Evolutionary conservation across 2,888 invertebrate species (phyloP).

Genomic region (Galerucella pusilla): DNA sequence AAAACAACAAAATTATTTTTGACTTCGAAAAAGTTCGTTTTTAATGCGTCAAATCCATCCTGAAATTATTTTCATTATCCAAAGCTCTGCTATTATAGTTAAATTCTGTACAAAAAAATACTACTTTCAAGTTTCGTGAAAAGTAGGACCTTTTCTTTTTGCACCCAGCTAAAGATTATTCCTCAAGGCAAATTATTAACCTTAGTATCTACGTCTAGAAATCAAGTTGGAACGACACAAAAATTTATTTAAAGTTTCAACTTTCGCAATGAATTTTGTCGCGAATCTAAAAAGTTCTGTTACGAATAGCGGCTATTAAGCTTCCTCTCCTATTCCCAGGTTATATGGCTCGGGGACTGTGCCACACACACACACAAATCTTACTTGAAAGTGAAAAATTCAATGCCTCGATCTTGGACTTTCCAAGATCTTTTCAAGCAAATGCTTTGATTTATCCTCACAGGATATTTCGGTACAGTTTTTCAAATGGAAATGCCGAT

Average conservation of each 20-base stretch:
- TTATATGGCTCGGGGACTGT: conserved; percentile 27
- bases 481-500: background rate
- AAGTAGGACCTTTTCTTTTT: conserved; percentile 1
- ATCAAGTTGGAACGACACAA: conserved; percentile 11
- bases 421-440: conserved; percentile 32
- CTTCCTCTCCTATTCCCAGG: conserved; percentile 28
- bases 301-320: conserved; percentile 32
- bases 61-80: too few relatives aligned
- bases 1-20: too few relatives aligned
- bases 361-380: conserved; percentile 25
- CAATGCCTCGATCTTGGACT: conserved; percentile 29
- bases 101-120: background rate
- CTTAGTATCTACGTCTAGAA: conserved; percentile 1
- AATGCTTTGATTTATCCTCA: conserved; percentile 32
- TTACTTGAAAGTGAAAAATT: conserved; percentile 35
- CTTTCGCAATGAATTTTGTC: conserved; percentile 28
- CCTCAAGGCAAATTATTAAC: background rate
- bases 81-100: too few relatives aligned
- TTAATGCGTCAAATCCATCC: too few relatives aligned
- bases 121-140: background rate
- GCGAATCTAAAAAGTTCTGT: conserved; percentile 26
- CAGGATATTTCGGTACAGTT: conserved; percentile 15
- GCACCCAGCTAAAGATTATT: background rate
- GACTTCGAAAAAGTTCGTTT: too few relatives aligned
- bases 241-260: conserved; percentile 25